These are phyloP conservation scores for Perca flavescens DNA, from an alignment of 2,113 vertebrate genomes.

Conservation along the genomic window DNA sequence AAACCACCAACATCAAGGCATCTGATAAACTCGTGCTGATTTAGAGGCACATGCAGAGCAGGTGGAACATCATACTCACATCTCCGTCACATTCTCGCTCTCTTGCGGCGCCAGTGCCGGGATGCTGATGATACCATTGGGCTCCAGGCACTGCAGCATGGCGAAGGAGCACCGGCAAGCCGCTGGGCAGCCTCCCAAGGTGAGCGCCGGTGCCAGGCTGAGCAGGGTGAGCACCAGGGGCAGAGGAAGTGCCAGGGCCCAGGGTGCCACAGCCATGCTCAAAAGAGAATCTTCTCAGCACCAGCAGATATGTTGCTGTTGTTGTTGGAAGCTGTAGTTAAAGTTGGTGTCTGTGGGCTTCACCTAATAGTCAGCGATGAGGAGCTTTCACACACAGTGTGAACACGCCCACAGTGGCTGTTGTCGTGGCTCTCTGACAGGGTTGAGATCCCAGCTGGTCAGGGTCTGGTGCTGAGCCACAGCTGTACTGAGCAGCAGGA, in stretches of 20 bases:
- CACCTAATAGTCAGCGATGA: conserved; percentile 37
- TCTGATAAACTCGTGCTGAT: not conserved
- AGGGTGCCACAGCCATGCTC: conserved; percentile 68
- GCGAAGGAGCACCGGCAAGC: conserved; percentile 83
- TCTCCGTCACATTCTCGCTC: conserved; percentile 87
- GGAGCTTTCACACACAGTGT: conserved; percentile 49
- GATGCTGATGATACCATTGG: conserved; percentile 75
- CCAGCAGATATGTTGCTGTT: not conserved
- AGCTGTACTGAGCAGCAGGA: conserved; percentile 81
- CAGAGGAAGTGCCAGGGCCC: conserved; percentile 61
- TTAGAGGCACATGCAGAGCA: conserved; percentile 10
- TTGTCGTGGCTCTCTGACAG: conserved; percentile 57
- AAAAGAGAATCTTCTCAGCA: conserved; percentile 39
- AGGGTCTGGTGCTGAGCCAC: conserved; percentile 77
- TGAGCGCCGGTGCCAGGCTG: conserved; percentile 56
- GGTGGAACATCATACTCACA: conserved; percentile 79
- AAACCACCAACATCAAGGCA: not conserved
- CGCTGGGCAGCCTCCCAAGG: conserved; percentile 72
- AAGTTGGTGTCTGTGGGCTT: conserved; percentile 45
- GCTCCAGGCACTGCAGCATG: conserved; percentile 83
- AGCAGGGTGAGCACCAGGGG: conserved; percentile 62
- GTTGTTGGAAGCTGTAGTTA: conserved; percentile 33
- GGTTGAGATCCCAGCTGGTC: conserved; percentile 74
- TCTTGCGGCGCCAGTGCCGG: conserved; percentile 78
- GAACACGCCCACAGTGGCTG: conserved; percentile 25